A percentile compares a stretch with the other conserved stretches of the same genome.
These are phyloP conservation scores for Pediacus dermestoides DNA, from an alignment of 2,888 invertebrate genomes.

Conservation along the genomic window DNA sequence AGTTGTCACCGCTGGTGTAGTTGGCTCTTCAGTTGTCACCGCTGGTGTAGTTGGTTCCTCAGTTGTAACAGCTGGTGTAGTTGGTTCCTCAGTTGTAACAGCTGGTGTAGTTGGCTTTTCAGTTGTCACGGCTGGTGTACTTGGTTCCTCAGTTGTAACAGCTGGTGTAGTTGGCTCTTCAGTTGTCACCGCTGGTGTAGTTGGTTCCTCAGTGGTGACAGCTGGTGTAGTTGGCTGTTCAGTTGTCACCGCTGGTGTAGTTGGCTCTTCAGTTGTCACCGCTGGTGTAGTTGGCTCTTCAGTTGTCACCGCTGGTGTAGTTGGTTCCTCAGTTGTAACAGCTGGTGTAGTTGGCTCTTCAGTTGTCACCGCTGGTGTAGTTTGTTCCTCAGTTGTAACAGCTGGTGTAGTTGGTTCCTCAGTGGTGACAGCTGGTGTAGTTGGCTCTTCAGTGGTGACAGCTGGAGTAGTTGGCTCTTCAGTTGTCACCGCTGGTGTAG, in stretches of 20 bases:
- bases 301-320: constrained; percentile 1
- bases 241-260: constrained; percentile 16
- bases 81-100: constrained; percentile 16
- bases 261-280: not conserved
- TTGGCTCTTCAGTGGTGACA: constrained; percentile 6
- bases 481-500: constrained; percentile 30
- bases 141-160: constrained; percentile 6
- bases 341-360: constrained; percentile 43
- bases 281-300: constrained; percentile 7
- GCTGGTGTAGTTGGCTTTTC: not conserved
- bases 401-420: not conserved
- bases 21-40: constrained; percentile 26
- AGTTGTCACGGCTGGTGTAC: constrained; percentile 4
- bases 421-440: constrained; percentile 5
- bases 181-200: constrained; percentile 30
- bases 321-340: constrained; percentile 26
- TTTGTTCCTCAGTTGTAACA: constrained; percentile 16
- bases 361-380: constrained; percentile 1
- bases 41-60: constrained; percentile 43
- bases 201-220: constrained; percentile 37
- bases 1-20: constrained; percentile 1
- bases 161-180: constrained; percentile 11
- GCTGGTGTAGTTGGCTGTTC: not conserved
- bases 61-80: constrained; percentile 1
- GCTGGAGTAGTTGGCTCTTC: constrained; percentile 11